Conservation (phyloP, 2,888 invertebrate species). For the Sycophila texana region DNA sequence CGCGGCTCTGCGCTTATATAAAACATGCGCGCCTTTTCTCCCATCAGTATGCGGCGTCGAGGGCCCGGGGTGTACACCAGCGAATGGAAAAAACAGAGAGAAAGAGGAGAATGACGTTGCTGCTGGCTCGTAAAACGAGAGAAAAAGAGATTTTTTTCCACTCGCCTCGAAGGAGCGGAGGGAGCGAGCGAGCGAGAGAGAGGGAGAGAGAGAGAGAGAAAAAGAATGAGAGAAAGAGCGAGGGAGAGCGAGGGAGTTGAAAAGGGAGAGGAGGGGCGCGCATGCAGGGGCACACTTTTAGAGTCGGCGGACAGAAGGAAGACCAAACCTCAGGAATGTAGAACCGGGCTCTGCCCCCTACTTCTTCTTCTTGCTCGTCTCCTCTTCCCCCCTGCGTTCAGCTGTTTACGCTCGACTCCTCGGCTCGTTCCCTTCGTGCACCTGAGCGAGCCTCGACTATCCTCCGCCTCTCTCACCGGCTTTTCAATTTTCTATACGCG, state of each 20-base stretch:
- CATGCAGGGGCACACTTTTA: not conserved
- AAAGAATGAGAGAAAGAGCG: constrained; percentile 8
- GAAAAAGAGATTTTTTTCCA: constrained; percentile 34
- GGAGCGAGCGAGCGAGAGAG: not conserved
- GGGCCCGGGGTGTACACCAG: not conserved
- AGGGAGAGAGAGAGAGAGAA: constrained; percentile 9
- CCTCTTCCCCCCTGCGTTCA: constrained; percentile 4
- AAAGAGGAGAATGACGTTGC: not conserved
- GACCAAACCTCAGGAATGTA: constrained; percentile 67
- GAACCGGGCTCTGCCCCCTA: constrained; percentile 57
- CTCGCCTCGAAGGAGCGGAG: constrained; percentile 11
- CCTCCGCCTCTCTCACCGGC: constrained; percentile 21
- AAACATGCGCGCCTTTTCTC: constrained; percentile 21
- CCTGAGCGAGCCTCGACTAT: constrained; percentile 25
- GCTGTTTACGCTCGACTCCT: constrained; percentile 16
- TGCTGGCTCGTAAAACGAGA: constrained; percentile 34
- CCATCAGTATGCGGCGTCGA: constrained; percentile 10
- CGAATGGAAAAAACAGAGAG: constrained; percentile 13
- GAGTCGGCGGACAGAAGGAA: constrained; percentile 52
- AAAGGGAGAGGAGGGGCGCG: no score
- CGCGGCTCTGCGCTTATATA: not conserved
- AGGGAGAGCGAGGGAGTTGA: not conserved
- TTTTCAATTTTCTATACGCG: constrained; percentile 18
- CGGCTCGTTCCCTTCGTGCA: constrained; percentile 5
- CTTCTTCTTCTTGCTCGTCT: constrained; percentile 31